Evolutionary conservation across 2,888 invertebrate genomes (phyloP), one percentile per base, ranked within the genome.

Genomic region (Drosophila greeni): DNA sequence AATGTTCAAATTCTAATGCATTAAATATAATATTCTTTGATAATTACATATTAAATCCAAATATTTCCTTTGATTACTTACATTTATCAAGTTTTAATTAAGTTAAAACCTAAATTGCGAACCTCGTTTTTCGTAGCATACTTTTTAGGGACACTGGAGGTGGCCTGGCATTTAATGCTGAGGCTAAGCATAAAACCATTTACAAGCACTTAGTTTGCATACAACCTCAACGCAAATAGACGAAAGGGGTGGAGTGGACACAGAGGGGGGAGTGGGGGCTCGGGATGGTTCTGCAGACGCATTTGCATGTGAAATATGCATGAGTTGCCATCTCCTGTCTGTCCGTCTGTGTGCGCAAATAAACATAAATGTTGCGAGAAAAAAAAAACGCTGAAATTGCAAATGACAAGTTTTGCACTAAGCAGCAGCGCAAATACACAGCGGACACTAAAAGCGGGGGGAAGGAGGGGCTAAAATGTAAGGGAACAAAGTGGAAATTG

Each of bases 361-460:
- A 72, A 72, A 74, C 62, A 70, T 53, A 77, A 66, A 62, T 75
- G 61, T 66, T 59, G 37, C 45, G 45, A 47, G 37, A 16, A 37
- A n/a, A 47, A 57, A 73, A 74, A 73, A 70, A 67, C 73, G 84
- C 82, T 81, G 79, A 81, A 81, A 72, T 81, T 75, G 84, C 79
- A 76, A 76, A 83, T 81, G 84, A 76, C 84, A 83, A 83, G 79
- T 83, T 81, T 76, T 73, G 76, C 76, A 70, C 78, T 82, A 82
- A 82, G 73, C 80, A 80, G 74, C 51, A 69, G 59, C 29, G 60
- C 73, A 80, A 75, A 77, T 67, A 73, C 70, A 70, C 52, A 57
- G 56, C 47, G 59, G 52, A 52, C 59, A 31, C 45, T 47, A 71
- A 23, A n/a, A 26, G 34, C 48, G 20, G n/a, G 53, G 20, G 9